A percentile compares a stretch with the other conserved stretches of the same genome.
Conservation (phyloP, 2,797 vertebrate genomes). For the Acipenser oxyrinchus region DNA sequence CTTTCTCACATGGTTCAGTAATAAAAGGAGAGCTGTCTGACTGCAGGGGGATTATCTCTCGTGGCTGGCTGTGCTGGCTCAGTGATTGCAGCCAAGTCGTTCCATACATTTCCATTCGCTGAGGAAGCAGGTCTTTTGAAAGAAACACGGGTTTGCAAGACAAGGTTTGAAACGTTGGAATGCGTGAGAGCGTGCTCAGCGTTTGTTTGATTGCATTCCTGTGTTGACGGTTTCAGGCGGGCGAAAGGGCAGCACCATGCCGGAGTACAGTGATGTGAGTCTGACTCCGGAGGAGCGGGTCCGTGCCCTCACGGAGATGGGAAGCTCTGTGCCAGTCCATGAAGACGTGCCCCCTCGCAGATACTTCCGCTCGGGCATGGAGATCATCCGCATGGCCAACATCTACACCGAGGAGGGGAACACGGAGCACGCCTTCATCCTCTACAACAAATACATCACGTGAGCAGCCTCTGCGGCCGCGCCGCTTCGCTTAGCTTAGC, state of each 20-base stretch:
- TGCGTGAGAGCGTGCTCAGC: too few species aligned
- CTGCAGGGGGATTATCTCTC: too few species aligned
- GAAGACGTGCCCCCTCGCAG: conserved; percentile 81
- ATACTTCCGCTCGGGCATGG: conserved; percentile 91
- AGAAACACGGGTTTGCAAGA: too few species aligned
- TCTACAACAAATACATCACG: conserved; percentile 98
- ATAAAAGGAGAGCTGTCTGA: too few species aligned
- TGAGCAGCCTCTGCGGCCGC: conserved; percentile 43
- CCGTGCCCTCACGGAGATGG: conserved; percentile 74
- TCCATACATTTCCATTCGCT: too few species aligned
- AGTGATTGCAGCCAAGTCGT: too few species aligned
- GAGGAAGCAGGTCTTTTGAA: too few species aligned
- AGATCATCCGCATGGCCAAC: conserved; percentile 88
- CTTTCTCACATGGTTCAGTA: too few species aligned
- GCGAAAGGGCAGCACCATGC: conserved; percentile 48
- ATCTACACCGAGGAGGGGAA: conserved; percentile 87
- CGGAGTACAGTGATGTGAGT: conserved; percentile 59
- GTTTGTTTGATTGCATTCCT: too few species aligned
- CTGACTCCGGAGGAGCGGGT: conserved; percentile 79
- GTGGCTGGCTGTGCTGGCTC: too few species aligned
- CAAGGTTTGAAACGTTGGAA: too few species aligned
- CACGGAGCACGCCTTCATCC: conserved; percentile 80
- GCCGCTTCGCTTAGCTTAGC: background rate
- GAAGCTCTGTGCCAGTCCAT: conserved; percentile 78
- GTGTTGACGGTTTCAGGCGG: background rate